phyloP scores from a whole-genome alignment of 2,113 vertebrate genomes.

The Puntigrus tetrazona region DNA sequence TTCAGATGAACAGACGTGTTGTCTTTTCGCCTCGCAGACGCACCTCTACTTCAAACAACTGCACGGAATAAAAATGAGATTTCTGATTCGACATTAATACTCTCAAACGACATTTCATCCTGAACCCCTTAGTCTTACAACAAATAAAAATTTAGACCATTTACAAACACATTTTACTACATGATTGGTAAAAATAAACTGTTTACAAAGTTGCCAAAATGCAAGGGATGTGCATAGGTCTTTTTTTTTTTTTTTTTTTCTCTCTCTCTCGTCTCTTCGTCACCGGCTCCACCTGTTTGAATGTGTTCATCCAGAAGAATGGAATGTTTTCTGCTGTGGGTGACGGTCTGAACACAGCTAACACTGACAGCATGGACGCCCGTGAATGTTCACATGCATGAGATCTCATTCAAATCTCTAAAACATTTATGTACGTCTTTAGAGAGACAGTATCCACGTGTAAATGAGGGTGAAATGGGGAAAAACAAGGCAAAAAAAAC shows the following conservation, averaged over 20 bases:
- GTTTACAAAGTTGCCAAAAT: slow-evolving; percentile 92
- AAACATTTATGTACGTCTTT: slow-evolving; percentile 90
- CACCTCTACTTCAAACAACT: slow-evolving; percentile 79
- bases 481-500: slow-evolving; percentile 13
- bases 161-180: slow-evolving; percentile 96
- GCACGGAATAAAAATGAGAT: slow-evolving; percentile 87
- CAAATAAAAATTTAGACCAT: slow-evolving; percentile 90
- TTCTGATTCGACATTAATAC: slow-evolving; percentile 85
- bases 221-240: slow-evolving; percentile 97
- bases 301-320: slow-evolving; percentile 79
- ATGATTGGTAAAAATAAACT: slow-evolving; percentile 91
- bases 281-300: slow-evolving; percentile 47
- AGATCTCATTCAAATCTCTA: slow-evolving; percentile 91
- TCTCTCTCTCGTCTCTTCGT: too few relatives aligned
- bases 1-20: slow-evolving; percentile 74
- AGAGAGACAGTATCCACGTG: slow-evolving; percentile 91
- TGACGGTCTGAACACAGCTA: slow-evolving; percentile 88
- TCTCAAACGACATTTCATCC: slow-evolving; percentile 82
- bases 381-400: slow-evolving; percentile 97
- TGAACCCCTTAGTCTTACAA: slow-evolving; percentile 78
- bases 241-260: slow-evolving; percentile 72
- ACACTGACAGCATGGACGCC: slow-evolving; percentile 92
- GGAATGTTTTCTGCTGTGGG: slow-evolving; percentile 91
- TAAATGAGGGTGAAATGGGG: neutral
- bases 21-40: slow-evolving; percentile 77